Evolutionary conservation across 2,113 vertebrate species (phyloP), one percentile per base, ranked within the genome.

Genomic region (Raja brachyura): DNA sequence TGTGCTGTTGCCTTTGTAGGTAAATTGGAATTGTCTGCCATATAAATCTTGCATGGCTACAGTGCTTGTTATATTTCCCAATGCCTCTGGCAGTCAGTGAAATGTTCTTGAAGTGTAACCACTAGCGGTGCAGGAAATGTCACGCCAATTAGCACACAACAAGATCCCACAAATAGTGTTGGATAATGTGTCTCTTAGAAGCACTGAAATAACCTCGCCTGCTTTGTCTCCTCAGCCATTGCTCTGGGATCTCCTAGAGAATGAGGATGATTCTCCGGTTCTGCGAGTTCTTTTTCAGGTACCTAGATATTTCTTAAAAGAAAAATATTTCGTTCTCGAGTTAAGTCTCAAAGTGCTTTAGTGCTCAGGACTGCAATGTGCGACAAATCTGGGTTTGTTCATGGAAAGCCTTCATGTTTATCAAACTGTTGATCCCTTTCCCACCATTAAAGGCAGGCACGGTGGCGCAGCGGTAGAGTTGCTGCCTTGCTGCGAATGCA

Each of bases 171-270:
- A n/a, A 66, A 73, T 22, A 16, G 1, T 73, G 14, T 66, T 22
- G 18, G 18, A 73, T 20, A 16, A 31, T 22, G 33, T 79, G 5
- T 54, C 20, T 39, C 39, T 7, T 5, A 13, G 39, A 88, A 88
- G 63, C 63, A 31, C 16, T 31, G n/a, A 63, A 4, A 13, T 86
- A 18, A n/a, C 78, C 63, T 18, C 25, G 4, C 83, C 77, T 94
- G 61, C 94, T 83, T 61, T 94, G 75, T 93, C 93, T 31, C 92
- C 93, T 94, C 95, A 98, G 97, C 96, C 97, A 3, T 94, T 98
- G 93, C 94, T 98, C 70, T 97, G 97, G 97, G 97, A 98, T 93
- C 96, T 98, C 93, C 96, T 98, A 93, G 97, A 97, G 95, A 96
- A 93, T 56, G 97, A 97, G 0, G 95, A 97, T 93, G 97, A 96